Evolutionary conservation across 2,797 vertebrate genomes (phyloP).

Genomic region (Acanthopagrus latus): DNA sequence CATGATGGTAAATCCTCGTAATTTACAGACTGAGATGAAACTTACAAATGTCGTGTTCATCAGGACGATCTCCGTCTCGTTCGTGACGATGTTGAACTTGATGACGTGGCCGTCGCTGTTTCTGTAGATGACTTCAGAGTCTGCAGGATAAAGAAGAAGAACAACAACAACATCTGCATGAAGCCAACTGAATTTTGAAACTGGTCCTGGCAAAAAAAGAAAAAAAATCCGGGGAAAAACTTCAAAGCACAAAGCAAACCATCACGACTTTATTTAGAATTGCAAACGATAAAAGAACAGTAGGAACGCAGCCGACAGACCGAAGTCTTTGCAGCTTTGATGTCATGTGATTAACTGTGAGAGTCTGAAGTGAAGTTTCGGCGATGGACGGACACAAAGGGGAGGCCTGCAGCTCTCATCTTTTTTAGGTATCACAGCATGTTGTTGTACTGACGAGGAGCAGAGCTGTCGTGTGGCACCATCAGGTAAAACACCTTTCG

Average conservation of each 20-base stretch:
- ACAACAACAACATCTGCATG: neutral
- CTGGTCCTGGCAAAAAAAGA: neutral
- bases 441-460: slow-evolving; percentile 23
- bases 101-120: slow-evolving; percentile 94
- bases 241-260: neutral
- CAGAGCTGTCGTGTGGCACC: neutral
- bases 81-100: slow-evolving; percentile 94
- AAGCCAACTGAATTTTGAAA: slow-evolving; percentile 29
- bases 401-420: slow-evolving; percentile 23
- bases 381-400: slow-evolving; percentile 37
- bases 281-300: slow-evolving; percentile 25
- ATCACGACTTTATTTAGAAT: neutral
- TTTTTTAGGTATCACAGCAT: slow-evolving; percentile 9
- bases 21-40: slow-evolving; percentile 41
- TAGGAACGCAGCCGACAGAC: slow-evolving; percentile 3
- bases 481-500: slow-evolving; percentile 40
- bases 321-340: slow-evolving; percentile 6
- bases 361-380: slow-evolving; percentile 38
- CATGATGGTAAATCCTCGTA: neutral
- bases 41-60: slow-evolving; percentile 97
- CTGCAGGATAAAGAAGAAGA: slow-evolving; percentile 75
- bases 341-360: slow-evolving; percentile 34
- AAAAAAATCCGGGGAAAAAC: neutral
- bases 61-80: slow-evolving; percentile 90
- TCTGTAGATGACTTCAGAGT: slow-evolving; percentile 95